phyloP scores from a whole-genome alignment of 2,797 vertebrate species.

The Microctenopoma lineatum region DNA sequence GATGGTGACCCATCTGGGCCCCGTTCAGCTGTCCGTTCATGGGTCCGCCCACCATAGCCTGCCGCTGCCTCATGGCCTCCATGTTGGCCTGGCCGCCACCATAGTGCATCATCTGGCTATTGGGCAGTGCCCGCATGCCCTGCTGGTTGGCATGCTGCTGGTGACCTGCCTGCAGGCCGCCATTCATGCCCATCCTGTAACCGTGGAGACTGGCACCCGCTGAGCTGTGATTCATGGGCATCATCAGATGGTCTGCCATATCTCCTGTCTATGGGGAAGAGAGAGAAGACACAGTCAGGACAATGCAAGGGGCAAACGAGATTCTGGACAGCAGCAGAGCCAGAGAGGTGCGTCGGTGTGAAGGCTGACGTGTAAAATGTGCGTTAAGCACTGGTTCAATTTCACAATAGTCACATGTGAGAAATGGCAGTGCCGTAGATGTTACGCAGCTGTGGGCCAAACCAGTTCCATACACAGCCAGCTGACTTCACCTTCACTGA shows the following conservation, averaged over 20 bases:
- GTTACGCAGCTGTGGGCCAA: not conserved
- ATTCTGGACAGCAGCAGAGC: conserved; percentile 25
- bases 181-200: conserved; percentile 91
- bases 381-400: not conserved
- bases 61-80: conserved; percentile 88
- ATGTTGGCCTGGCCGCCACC: conserved; percentile 83
- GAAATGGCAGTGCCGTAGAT: not conserved
- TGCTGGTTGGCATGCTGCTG: conserved; percentile 87
- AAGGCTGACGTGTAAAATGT: not conserved
- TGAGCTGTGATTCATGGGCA: conserved; percentile 90
- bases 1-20: conserved; percentile 88
- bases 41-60: conserved; percentile 81
- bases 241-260: conserved; percentile 97
- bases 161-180: conserved; percentile 85
- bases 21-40: conserved; percentile 83
- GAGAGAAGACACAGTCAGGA: conserved; percentile 63
- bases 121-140: conserved; percentile 79
- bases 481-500: conserved; percentile 17
- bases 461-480: not conserved
- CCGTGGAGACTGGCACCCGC: conserved; percentile 85
- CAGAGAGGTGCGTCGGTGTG: not conserved
- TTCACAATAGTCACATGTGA: conserved; percentile 14
- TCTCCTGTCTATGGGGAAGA: conserved; percentile 69
- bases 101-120: conserved; percentile 90
- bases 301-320: conserved; percentile 29